Conservation (phyloP, 2,113 vertebrate genomes). For the Vulpes vulpes region DNA sequence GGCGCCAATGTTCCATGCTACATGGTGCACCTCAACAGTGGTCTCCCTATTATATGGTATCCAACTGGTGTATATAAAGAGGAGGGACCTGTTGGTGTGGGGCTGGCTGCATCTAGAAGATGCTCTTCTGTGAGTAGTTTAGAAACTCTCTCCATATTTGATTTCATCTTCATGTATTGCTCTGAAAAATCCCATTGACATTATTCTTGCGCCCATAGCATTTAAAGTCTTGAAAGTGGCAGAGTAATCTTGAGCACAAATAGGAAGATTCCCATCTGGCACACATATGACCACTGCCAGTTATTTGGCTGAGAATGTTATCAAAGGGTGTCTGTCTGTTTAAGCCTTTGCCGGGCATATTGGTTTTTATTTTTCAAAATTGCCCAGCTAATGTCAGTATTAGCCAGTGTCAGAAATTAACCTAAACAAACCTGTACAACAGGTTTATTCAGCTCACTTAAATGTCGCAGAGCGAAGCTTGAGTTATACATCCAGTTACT, state of each 20-base stretch:
- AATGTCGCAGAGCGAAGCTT: accelerated
- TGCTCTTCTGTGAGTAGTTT: background rate
- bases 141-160: slow-evolving; percentile 17
- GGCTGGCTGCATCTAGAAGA: background rate
- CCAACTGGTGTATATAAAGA: background rate
- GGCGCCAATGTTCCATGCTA: background rate
- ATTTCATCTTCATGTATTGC: background rate
- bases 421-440: background rate
- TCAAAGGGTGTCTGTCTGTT: background rate
- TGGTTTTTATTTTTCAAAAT: slow-evolving; percentile 56
- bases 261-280: background rate
- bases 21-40: background rate
- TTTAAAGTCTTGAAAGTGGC: slow-evolving; percentile 51
- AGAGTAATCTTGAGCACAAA: background rate
- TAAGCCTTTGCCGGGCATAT: background rate
- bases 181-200: slow-evolving; percentile 16
- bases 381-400: background rate
- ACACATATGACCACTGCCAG: background rate
- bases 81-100: background rate
- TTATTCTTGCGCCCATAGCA: background rate
- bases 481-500: background rate
- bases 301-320: background rate
- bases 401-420: slow-evolving; percentile 26
- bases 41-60: background rate
- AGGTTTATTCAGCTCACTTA: background rate